Evolutionary conservation across 1,140 invertebrate species (phyloP), one percentile per base, ranked within the genome.

Genomic region (Diachasma alloeum): DNA sequence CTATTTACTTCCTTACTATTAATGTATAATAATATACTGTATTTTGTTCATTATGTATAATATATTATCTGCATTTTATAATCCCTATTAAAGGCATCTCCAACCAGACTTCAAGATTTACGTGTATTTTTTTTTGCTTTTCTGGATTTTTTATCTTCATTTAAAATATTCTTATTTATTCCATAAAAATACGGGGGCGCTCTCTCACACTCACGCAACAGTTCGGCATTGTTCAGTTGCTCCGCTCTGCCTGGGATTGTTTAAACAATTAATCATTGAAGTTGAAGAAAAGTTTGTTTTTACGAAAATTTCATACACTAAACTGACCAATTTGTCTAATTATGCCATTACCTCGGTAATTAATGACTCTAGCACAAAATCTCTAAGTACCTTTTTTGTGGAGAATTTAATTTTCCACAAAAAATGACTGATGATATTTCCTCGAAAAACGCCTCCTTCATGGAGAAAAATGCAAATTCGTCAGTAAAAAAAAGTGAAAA

Each of bases 101-200:
- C 88, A 89, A 87, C 87, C 88, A 89, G 87, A 88, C 88, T 89
- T 89, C 86, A 88, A 78, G 85, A 87, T 89, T 88, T 88, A 88
- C 83, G 86, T 74, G 24, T 74, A 53, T 53, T 63, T 63, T 86
- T 85, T 87, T 83, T 66, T 1, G 9, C 63, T 74, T 39, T 59
- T 39, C 22, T 31, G n/a, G 4, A 8, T 74, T 88, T 87, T 87
- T 87, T 82, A 87, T 63, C 53, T 66, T 74, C 13, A 85, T 87
- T 89, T 88, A 88, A 89, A 89, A 89, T 89, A 89, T 63, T 89
- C 84, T 88, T 89, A 88, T 89, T 89, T 88, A 89, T 89, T 88
- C 69, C 88, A 89, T 89, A 90, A 90, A 90, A 90, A 90, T 90
- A 90, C 87, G 88, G 85, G 83, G 86, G 86, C 83, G 83, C 86